Percentiles rank a stretch among this genome's conserved stretches.
These are phyloP conservation scores for Aquatica leii DNA, from an alignment of 2,888 invertebrate species.

Conservation along the genomic window DNA sequence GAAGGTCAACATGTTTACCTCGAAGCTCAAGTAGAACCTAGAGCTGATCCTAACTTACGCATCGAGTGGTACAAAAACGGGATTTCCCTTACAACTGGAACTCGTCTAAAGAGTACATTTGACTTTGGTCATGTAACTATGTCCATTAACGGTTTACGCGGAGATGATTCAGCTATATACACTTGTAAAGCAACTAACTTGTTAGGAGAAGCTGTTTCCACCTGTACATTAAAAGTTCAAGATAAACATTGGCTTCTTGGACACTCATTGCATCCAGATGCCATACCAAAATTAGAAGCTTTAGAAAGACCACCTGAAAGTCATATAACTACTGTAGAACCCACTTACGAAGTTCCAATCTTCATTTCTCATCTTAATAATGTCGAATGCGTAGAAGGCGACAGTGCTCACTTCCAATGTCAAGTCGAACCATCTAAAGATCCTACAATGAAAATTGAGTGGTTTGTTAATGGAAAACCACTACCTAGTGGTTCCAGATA, in stretches of 20 bases:
- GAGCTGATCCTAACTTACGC: conserved; percentile 85
- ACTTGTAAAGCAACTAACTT: conserved; percentile 94
- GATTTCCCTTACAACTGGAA: conserved; percentile 83
- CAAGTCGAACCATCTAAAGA: conserved; percentile 92
- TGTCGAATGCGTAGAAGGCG: conserved; percentile 86
- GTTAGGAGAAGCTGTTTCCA: conserved; percentile 93
- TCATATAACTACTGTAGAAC: conserved; percentile 76
- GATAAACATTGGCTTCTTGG: conserved; percentile 89
- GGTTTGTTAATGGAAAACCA: conserved; percentile 94
- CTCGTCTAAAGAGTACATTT: conserved; percentile 91
- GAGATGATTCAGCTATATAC: conserved; percentile 94
- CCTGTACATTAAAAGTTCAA: conserved; percentile 87
- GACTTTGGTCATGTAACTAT: conserved; percentile 96
- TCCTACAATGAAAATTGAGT: conserved; percentile 90
- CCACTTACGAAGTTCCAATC: conserved; percentile 83
- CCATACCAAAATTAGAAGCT: conserved; percentile 83
- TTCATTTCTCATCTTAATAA: conserved; percentile 93
- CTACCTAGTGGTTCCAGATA: conserved; percentile 89
- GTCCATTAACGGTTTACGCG: conserved; percentile 85
- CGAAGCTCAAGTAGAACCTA: conserved; percentile 91
- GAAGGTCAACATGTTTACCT: conserved; percentile 89
- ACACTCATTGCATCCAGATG: conserved; percentile 89
- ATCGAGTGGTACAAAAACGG: conserved; percentile 95
- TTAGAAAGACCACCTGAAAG: conserved; percentile 81
- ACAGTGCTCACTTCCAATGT: conserved; percentile 89